Base-by-base conservation (phyloP, 2,113 vertebrate species). In the Dryoscopus gambensis region DNA sequence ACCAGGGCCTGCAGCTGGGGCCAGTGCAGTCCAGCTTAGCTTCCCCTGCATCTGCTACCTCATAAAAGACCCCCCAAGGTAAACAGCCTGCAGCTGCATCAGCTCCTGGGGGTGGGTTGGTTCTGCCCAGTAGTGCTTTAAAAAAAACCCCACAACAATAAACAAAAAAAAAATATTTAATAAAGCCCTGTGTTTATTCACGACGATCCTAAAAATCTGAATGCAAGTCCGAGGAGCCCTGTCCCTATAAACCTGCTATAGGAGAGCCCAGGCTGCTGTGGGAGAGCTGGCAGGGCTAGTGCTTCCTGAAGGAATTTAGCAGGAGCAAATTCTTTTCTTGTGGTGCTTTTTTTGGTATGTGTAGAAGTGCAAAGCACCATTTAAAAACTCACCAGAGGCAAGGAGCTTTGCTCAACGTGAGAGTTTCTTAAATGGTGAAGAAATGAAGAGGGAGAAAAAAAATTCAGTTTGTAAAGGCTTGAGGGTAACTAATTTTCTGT, bases 241-340 rank as follows among this genome's bases (percentile, higher is more conserved):
- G 11, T 15, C 30, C 8, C 15, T 10, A 13, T 1, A 13, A 39
- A 25, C 8, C 20, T 6, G 16, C 15, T 6, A 8, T 1, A 1
- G 0, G 5, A n/a, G 63, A 56, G 21, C 80, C 23, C 23, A 15
- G 7, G 35, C 3, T 67, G 65, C 82, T 56, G 25, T 8, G 1
- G 2, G 11, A n/a, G 10, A 0, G 0, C 11, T 35, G 47, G 16
- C 63, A 67, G 33, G 22, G 33, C 15, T 7, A 24, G 44, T 33
- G 25, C 64, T 46, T 44, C 46, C 7, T 20, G 55, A 5, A 35
- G 25, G 22, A 63, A 24, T 28, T 28, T 5, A 77, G 27, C 23
- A 75, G n/a, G 10, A 70, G 8, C 7, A 15, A 15, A 6, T 23
- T 20, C 10, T 35, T 24, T 42, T 7, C 33, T 15, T 31, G 15